These are phyloP conservation scores for Lepidurus packardi DNA, from an alignment of 1,140 invertebrate species.

Conservation along the genomic window DNA sequence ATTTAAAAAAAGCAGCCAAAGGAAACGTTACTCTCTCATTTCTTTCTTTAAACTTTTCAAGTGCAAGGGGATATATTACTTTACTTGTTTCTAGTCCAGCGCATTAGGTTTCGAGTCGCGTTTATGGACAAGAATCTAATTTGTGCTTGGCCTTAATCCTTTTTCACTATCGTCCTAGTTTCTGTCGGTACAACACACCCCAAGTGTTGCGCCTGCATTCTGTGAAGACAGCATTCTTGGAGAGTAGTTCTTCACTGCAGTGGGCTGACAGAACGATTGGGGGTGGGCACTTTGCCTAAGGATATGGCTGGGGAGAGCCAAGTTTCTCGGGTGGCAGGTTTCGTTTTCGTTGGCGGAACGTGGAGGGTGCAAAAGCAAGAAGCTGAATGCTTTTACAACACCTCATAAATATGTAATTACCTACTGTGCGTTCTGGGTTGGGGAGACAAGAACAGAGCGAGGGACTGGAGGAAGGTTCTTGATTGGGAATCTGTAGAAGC, in stretches of 20 bases:
- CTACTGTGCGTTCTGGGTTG: background rate
- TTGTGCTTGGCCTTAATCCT: too few species aligned
- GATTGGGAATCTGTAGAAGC: background rate
- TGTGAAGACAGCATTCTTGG: background rate
- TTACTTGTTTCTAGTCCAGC: too few species aligned
- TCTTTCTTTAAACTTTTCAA: too few species aligned
- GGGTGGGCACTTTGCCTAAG: background rate
- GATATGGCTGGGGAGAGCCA: background rate
- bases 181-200: background rate
- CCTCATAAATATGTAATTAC: slow-evolving; percentile 1
- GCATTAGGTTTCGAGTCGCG: too few species aligned
- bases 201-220: background rate
- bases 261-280: background rate
- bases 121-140: too few species aligned
- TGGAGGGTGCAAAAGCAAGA: background rate
- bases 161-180: background rate
- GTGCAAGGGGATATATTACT: too few species aligned
- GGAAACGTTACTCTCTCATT: too few species aligned
- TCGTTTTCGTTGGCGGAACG: background rate
- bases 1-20: too few species aligned
- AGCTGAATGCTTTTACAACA: background rate
- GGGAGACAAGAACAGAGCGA: background rate
- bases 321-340: background rate
- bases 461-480: background rate
- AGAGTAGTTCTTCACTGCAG: background rate